phyloP scores from a whole-genome alignment of 1,140 invertebrate species.

The Euura lappo region DNA sequence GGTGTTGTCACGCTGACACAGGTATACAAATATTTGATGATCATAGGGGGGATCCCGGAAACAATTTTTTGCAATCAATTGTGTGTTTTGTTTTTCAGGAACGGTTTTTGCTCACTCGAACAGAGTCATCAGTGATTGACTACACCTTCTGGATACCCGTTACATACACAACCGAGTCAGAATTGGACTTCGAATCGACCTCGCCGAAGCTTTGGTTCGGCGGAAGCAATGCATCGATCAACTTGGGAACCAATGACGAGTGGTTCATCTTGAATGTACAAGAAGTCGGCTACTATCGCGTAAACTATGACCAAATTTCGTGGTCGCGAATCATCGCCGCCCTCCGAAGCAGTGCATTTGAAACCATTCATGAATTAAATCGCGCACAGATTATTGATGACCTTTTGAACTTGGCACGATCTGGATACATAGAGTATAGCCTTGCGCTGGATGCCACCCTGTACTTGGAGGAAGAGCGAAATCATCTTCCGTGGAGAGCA shows the following conservation, averaged over 20 bases:
- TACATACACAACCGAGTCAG: conserved; percentile 21
- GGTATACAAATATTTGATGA: conserved; percentile 21
- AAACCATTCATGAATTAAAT: conserved; percentile 64
- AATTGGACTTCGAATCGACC: conserved; percentile 22
- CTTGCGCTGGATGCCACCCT: conserved; percentile 57
- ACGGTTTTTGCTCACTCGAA: conserved; percentile 25
- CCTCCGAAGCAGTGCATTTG: conserved; percentile 52
- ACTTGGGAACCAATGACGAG: conserved; percentile 37
- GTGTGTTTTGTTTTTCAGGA: conserved; percentile 15
- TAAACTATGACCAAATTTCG: conserved; percentile 65
- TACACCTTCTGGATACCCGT: conserved; percentile 40
- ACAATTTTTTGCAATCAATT: background rate
- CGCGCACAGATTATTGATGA: conserved; percentile 69
- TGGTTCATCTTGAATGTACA: conserved; percentile 69
- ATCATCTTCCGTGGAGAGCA: conserved; percentile 57
- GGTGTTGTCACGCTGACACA: conserved; percentile 58
- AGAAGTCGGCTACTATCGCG: conserved; percentile 69
- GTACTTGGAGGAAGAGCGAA: conserved; percentile 64
- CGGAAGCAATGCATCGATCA: conserved; percentile 28
- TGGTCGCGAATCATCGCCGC: conserved; percentile 61
- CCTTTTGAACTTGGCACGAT: conserved; percentile 56
- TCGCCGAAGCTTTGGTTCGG: conserved; percentile 45
- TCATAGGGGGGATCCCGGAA: background rate
- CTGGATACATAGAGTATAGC: conserved; percentile 44
- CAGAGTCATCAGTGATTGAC: background rate